Evolutionary conservation across 2,888 invertebrate genomes (phyloP), one percentile per base, ranked within the genome.

Genomic region (Laothoe populi): DNA sequence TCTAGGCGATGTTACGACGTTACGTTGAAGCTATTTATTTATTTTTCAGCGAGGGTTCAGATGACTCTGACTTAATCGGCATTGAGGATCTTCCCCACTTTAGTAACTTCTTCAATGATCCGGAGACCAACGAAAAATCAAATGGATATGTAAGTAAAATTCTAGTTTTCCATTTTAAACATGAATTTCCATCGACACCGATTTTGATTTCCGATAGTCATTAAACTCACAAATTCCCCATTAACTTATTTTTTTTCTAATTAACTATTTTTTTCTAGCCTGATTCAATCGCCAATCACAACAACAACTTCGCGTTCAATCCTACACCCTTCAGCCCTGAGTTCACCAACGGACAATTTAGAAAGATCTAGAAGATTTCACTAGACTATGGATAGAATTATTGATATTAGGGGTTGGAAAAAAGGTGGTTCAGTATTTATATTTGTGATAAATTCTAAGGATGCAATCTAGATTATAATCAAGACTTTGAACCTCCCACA

Each of bases 1-100:
- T n/a, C n/a, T n/a, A n/a, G n/a, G n/a, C n/a, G n/a, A n/a, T n/a
- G n/a, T n/a, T n/a, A n/a, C n/a, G n/a, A n/a, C n/a, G n/a, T n/a
- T n/a, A n/a, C n/a, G n/a, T n/a, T n/a, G n/a, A n/a, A n/a, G n/a
- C n/a, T 38, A 8, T 44, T 1, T 19, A 44, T 19, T 19, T 44
- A 1, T 44, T 19, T 19, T 19, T 44, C 61, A 95, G 95, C 70
- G 90, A 94, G 59, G 82, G 83, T 21, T 95, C 95, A 24, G 93
- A 93, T 31, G 95, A 95, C 76, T 95, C 95, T 0, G 95, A 95
- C 71, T 83, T 96, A 64, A 94, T 95, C 69, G 95, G 95, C 40
- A 92, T 95, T 46, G 95, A 95, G 75, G 93, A 96, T 72, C 88
- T 95, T 81, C 94, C 95, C 7, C 94, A 95, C 77, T 95, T 95